Evolutionary conservation across 2,113 vertebrate genomes (phyloP).

Genomic region (Merops nubicus): DNA sequence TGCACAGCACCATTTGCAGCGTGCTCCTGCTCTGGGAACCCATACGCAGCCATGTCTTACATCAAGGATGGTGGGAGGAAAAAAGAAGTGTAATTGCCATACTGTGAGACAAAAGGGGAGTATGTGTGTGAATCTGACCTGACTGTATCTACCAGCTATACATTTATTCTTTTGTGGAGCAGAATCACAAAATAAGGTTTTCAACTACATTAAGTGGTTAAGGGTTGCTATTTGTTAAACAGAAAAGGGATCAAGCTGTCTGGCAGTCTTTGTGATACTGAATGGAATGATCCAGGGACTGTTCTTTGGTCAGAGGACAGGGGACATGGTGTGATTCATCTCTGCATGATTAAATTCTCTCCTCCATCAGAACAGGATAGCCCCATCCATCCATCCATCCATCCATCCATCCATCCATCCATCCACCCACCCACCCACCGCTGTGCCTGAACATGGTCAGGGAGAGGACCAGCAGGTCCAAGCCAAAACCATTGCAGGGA

Average conservation of each 20-base stretch:
- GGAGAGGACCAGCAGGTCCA: neutral
- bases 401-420: neutral
- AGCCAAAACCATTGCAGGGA: neutral
- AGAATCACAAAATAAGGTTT: neutral
- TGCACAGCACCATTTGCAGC: fast-evolving
- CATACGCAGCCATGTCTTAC: neutral
- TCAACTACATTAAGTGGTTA: neutral
- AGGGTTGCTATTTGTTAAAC: neutral
- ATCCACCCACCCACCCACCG: no score
- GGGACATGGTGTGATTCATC: neutral
- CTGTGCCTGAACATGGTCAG: neutral
- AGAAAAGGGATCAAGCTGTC: neutral
- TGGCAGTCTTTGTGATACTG: neutral
- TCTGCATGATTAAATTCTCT: neutral
- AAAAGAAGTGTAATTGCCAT: neutral
- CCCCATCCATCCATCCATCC: neutral
- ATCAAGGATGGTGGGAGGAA: neutral
- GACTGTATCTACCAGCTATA: neutral
- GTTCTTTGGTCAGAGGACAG: neutral
- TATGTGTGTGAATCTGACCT: neutral
- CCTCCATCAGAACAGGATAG: neutral
- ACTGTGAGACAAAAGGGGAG: neutral
- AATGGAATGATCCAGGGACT: neutral
- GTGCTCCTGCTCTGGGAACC: neutral
- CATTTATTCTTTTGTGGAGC: neutral